phyloP scores from a whole-genome alignment of 1,140 invertebrate species.

The Platorchestia sp. region DNA sequence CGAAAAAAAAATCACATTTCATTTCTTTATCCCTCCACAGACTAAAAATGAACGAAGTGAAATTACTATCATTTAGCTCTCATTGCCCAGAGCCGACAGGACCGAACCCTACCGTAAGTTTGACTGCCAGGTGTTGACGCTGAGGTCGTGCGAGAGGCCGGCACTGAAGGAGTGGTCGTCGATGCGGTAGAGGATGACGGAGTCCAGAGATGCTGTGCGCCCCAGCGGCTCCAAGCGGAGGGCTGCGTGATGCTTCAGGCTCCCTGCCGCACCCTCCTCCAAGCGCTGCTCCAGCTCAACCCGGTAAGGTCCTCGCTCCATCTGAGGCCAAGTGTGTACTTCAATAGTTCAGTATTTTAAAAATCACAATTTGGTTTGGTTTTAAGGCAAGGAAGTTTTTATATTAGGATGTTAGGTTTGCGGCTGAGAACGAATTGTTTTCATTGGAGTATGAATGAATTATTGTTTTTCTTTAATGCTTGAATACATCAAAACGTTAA shows the following conservation, averaged over 20 bases:
- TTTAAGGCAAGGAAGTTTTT: no score
- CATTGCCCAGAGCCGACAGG: background rate
- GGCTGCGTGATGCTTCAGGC: constrained; percentile 21
- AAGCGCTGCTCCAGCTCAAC: constrained; percentile 39
- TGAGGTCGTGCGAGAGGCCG: constrained; percentile 19
- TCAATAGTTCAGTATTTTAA: no score
- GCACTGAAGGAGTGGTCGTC: constrained; percentile 18
- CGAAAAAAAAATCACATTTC: no score
- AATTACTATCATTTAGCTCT: background rate
- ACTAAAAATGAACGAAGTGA: no score
- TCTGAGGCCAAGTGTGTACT: background rate
- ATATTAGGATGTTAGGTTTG: no score
- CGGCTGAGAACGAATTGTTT: no score
- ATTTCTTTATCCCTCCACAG: no score
- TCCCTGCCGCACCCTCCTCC: constrained; percentile 15
- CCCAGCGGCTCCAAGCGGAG: background rate
- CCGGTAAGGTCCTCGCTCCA: background rate
- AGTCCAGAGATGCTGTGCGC: background rate
- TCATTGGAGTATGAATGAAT: no score
- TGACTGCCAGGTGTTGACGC: background rate
- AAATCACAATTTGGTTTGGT: no score
- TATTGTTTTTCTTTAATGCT: no score
- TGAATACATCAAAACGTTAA: no score
- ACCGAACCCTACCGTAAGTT: background rate
- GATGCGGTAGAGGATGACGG: constrained; percentile 22